These are phyloP conservation scores for Philereme transversata DNA, from an alignment of 2,888 invertebrate species.

Conservation along the genomic window DNA sequence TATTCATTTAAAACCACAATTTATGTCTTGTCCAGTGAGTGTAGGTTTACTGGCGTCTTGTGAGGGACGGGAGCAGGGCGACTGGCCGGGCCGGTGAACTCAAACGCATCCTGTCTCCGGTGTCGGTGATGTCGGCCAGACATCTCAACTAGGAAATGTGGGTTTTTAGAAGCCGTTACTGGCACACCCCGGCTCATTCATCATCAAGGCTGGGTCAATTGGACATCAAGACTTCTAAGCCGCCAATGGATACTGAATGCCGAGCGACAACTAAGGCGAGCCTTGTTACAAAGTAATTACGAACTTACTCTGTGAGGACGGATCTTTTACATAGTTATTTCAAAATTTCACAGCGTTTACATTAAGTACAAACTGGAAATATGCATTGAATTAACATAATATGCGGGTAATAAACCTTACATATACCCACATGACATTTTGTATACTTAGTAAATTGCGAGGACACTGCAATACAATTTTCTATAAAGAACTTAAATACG, in stretches of 20 bases:
- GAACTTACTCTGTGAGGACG: slow-evolving; percentile 40
- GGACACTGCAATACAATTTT: slow-evolving; percentile 58
- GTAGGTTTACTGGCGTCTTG: slow-evolving; percentile 63
- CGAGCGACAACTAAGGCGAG: slow-evolving; percentile 40
- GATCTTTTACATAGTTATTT: slow-evolving; percentile 53
- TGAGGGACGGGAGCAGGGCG: slow-evolving; percentile 58
- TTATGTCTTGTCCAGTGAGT: slow-evolving; percentile 63
- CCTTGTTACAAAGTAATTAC: slow-evolving; percentile 49
- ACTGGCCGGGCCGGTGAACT: slow-evolving; percentile 58
- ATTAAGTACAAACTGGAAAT: slow-evolving; percentile 54
- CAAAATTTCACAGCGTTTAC: slow-evolving; percentile 56
- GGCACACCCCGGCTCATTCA: slow-evolving; percentile 65
- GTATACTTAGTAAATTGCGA: slow-evolving; percentile 54
- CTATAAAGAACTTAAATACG: slow-evolving; percentile 47
- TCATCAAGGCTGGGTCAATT: slow-evolving; percentile 69
- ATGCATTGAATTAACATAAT: slow-evolving; percentile 66
- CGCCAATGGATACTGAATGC: slow-evolving; percentile 50
- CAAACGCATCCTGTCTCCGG: slow-evolving; percentile 74
- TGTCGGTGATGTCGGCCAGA: slow-evolving; percentile 68
- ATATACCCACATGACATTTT: slow-evolving; percentile 67
- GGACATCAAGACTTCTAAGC: slow-evolving; percentile 56
- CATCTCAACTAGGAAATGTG: slow-evolving; percentile 76
- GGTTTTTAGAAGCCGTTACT: slow-evolving; percentile 77
- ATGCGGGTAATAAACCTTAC: slow-evolving; percentile 72
- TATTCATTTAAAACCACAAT: slow-evolving; percentile 53